These are phyloP conservation scores for Planiliza haematocheilus DNA, from an alignment of 2,113 vertebrate species.

Conservation along the genomic window DNA sequence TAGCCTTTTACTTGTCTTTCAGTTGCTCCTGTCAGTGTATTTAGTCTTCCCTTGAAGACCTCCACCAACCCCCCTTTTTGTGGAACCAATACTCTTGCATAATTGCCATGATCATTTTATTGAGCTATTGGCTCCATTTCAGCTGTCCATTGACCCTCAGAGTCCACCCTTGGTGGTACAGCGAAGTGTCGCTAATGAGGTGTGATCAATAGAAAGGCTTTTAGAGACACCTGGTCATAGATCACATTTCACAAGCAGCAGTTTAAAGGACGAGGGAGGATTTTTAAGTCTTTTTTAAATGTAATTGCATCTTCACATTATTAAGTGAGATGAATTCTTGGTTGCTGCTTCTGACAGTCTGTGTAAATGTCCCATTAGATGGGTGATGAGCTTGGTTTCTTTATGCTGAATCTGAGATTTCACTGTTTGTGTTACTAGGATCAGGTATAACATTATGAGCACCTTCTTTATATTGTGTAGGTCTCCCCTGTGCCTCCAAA, in stretches of 20 bases:
- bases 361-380: not conserved
- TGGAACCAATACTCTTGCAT: conserved; percentile 44
- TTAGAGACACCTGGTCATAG: conserved; percentile 43
- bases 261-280: not conserved
- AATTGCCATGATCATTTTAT: conserved; percentile 66
- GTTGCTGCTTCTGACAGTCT: not conserved
- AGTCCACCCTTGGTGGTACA: conserved; percentile 43
- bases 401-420: not conserved
- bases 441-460: no score
- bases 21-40: conserved; percentile 4
- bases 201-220: conserved; percentile 72
- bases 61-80: not conserved
- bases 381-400: not conserved
- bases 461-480: no score
- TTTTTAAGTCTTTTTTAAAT: not conserved
- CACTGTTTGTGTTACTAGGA: conserved; percentile 1
- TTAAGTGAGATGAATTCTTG: not conserved
- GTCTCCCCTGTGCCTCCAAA: no score
- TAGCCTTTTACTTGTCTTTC: not conserved
- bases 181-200: conserved; percentile 66
- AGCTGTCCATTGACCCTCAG: conserved; percentile 51
- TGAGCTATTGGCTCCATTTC: conserved; percentile 69
- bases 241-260: conserved; percentile 56
- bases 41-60: not conserved
- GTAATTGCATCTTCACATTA: not conserved